These are phyloP conservation scores for Pogoniulus pusillus DNA, from an alignment of 2,797 vertebrate species.

Conservation along the genomic window DNA sequence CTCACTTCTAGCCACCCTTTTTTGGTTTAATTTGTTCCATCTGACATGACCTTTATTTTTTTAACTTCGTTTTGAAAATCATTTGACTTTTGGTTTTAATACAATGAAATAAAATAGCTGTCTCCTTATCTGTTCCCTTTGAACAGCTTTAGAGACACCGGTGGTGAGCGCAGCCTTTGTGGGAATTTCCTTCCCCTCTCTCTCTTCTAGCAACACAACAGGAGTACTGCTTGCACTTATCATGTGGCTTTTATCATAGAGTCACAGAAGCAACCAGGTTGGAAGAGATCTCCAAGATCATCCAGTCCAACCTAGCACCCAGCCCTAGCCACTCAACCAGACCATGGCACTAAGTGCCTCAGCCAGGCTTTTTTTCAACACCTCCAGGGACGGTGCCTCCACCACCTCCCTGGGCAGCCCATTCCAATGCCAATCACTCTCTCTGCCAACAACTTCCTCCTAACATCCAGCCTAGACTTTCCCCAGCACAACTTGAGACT, in stretches of 20 bases:
- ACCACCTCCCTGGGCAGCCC: too few relatives aligned
- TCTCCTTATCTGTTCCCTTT: background rate
- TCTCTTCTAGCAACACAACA: rapidly evolving
- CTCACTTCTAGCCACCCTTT: background rate
- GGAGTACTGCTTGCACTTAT: background rate
- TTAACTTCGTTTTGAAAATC: background rate
- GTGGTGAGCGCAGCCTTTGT: background rate
- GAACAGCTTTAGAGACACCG: background rate
- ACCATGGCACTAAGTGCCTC: too few relatives aligned
- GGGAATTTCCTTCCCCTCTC: background rate
- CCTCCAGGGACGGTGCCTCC: too few relatives aligned
- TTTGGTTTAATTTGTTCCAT: background rate
- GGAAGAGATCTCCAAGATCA: too few relatives aligned
- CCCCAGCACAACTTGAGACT: too few relatives aligned
- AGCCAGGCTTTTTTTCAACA: too few relatives aligned
- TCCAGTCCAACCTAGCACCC: too few relatives aligned
- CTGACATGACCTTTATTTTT: background rate
- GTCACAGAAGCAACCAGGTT: too few relatives aligned
- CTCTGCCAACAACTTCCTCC: too few relatives aligned
- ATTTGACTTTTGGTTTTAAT: background rate
- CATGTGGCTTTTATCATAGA: rapidly evolving
- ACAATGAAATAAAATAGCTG: background rate
- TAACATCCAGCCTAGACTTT: too few relatives aligned
- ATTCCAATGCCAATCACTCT: too few relatives aligned
- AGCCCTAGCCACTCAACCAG: too few relatives aligned